phyloP scores from a whole-genome alignment of 2,797 vertebrate species.

The Vireo griseus region DNA sequence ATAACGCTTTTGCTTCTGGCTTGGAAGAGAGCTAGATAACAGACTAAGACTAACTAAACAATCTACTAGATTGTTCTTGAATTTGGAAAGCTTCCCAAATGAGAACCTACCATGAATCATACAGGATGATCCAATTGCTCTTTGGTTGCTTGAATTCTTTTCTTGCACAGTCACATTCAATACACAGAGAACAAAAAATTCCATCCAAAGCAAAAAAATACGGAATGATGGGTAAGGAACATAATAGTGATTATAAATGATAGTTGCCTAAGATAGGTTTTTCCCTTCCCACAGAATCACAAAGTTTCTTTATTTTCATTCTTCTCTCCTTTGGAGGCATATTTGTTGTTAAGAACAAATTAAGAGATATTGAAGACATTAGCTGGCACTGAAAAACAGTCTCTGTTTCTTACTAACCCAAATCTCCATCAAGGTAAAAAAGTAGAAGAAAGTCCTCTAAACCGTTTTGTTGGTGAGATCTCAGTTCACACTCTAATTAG shows the following conservation, averaged over 20 bases:
- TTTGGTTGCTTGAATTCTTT: neutral
- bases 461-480: neutral
- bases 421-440: neutral
- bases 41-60: neutral
- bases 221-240: neutral
- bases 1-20: neutral
- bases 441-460: neutral
- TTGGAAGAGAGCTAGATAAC: neutral
- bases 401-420: neutral
- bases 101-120: neutral
- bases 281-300: neutral
- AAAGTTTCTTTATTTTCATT: neutral
- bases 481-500: slow-evolving; percentile 16
- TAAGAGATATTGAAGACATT: neutral
- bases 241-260: neutral
- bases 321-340: neutral
- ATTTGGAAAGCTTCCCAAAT: neutral
- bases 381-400: neutral
- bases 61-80: neutral
- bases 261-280: neutral
- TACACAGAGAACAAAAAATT: neutral
- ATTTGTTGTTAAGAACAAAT: neutral
- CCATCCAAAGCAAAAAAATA: neutral
- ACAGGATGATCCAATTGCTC: neutral
- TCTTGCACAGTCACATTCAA: neutral